phyloP scores from a whole-genome alignment of 2,888 invertebrate genomes.

The Xanthorhoe designata region DNA sequence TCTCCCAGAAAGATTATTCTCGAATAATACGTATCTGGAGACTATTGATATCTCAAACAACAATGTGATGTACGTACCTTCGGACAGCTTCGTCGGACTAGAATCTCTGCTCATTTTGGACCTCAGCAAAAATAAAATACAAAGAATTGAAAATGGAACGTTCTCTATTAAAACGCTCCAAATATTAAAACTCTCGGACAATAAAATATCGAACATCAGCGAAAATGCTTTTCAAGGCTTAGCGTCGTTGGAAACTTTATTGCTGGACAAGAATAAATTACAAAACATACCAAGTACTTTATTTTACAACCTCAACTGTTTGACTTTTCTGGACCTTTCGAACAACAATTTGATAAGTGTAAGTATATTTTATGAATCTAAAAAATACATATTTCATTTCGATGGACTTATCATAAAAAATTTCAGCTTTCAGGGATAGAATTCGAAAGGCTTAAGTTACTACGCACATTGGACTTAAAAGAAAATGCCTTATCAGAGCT shows the following conservation, averaged over 20 bases:
- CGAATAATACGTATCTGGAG: constrained; percentile 84
- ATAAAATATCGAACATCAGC: constrained; percentile 86
- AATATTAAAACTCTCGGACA: constrained; percentile 89
- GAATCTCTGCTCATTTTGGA: constrained; percentile 88
- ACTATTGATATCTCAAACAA: constrained; percentile 89
- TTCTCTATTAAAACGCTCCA: constrained; percentile 86
- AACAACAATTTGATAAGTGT: constrained; percentile 82
- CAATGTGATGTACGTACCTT: constrained; percentile 84
- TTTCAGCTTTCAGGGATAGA: constrained; percentile 84
- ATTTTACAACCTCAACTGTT: constrained; percentile 78
- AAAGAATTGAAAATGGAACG: constrained; percentile 83
- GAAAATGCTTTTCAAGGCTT: constrained; percentile 84
- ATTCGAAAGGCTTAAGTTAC: constrained; percentile 80
- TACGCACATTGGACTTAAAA: constrained; percentile 89
- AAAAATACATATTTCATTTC: background rate
- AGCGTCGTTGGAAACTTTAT: constrained; percentile 80
- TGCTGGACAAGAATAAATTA: constrained; percentile 84
- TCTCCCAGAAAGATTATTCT: constrained; percentile 86
- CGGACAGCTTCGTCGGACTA: constrained; percentile 85
- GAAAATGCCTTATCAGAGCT: constrained; percentile 86
- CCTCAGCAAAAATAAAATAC: constrained; percentile 88
- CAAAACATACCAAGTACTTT: constrained; percentile 75
- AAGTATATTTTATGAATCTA: constrained; percentile 51
- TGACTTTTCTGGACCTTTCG: constrained; percentile 83
- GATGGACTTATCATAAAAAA: background rate